Conservation (phyloP, 2,113 vertebrate species). For the Aleadryas rufinucha region DNA sequence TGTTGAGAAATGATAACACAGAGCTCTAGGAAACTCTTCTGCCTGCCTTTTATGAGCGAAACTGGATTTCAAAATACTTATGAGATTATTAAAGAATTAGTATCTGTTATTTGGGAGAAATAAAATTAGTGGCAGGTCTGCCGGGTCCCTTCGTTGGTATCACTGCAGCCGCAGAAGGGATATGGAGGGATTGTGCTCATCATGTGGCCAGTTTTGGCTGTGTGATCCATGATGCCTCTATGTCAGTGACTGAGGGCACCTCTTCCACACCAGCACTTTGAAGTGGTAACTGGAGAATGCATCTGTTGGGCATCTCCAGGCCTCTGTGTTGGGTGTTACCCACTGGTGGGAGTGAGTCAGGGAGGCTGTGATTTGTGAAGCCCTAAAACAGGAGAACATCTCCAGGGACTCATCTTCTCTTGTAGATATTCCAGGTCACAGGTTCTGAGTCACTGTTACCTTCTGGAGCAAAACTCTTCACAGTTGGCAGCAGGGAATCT, state of each 20-base stretch:
- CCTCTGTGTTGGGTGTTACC: background rate
- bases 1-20: background rate
- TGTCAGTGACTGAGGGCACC: background rate
- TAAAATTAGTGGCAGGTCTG: background rate
- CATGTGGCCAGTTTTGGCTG: background rate
- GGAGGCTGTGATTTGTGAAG: background rate
- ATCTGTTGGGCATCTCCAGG: background rate
- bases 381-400: background rate
- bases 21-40: background rate
- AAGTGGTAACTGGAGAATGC: background rate
- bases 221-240: background rate
- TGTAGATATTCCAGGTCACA: background rate
- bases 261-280: background rate
- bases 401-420: background rate
- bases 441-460: constrained; percentile 9
- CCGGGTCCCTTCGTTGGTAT: background rate
- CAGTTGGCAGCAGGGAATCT: background rate
- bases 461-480: constrained; percentile 10
- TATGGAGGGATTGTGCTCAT: background rate
- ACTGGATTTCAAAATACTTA: background rate
- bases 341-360: accelerated
- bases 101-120: background rate
- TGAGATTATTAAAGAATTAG: background rate
- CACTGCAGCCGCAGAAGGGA: background rate
- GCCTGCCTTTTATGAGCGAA: background rate